Percentiles rank a stretch among this genome's conserved stretches.
Conservation (phyloP, 2,797 vertebrate species). For the Chromis chromis region DNA sequence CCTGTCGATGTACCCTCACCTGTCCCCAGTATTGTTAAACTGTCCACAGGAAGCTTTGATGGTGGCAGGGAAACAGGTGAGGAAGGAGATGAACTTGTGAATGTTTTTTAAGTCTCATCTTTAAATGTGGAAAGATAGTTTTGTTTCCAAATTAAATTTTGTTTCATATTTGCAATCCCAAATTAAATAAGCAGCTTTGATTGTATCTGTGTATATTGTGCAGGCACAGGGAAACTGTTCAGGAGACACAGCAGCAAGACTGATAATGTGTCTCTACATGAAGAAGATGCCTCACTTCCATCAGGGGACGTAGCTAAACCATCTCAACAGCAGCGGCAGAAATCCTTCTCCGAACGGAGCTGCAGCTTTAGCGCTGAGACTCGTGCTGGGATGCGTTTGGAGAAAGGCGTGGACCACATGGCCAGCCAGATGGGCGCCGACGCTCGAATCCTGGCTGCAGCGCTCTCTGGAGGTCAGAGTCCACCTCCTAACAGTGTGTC, state of each 20-base stretch:
- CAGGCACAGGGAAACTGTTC: conserved; percentile 83
- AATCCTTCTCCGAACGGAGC: conserved; percentile 91
- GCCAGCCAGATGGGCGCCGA: conserved; percentile 95
- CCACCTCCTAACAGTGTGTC: conserved; percentile 67
- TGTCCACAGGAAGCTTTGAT: conserved; percentile 89
- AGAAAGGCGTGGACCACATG: conserved; percentile 91
- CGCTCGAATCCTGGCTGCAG: conserved; percentile 93
- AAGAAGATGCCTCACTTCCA: conserved; percentile 55
- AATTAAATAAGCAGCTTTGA: background rate
- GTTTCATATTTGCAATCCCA: background rate
- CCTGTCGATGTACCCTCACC: conserved; percentile 74
- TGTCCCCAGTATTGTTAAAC: conserved; percentile 92
- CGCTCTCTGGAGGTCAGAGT: conserved; percentile 83
- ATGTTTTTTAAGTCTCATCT: background rate
- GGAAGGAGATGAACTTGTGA: conserved; percentile 64
- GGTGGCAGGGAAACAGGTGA: conserved; percentile 73
- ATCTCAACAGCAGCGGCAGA: conserved; percentile 88
- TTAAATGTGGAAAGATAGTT: background rate
- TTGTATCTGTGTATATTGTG: background rate
- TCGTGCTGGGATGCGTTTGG: conserved; percentile 91
- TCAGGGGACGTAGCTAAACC: conserved; percentile 11
- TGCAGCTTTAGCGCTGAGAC: conserved; percentile 96
- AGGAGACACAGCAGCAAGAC: conserved; percentile 83
- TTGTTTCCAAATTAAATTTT: too few species aligned
- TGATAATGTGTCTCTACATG: conserved; percentile 83